Evolutionary conservation across 2,797 vertebrate genomes (phyloP).

Genomic region (Psittacula derbiana): DNA sequence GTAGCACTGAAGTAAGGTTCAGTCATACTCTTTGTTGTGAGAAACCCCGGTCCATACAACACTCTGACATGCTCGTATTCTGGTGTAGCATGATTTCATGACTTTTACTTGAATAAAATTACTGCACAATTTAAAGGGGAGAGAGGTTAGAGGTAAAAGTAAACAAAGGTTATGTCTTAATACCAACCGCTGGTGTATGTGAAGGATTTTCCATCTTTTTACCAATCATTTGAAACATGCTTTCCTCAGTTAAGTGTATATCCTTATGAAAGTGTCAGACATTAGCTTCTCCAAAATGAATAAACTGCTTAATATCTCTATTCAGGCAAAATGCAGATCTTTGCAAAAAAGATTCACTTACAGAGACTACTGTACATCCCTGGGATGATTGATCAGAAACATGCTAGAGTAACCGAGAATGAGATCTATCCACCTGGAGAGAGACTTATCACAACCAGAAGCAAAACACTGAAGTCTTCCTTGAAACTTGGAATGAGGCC

Average conservation of each 20-base stretch:
- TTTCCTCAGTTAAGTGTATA: background rate
- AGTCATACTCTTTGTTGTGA: fast-evolving
- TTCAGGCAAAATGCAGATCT: background rate
- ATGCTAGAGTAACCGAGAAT: background rate
- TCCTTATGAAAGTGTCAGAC: background rate
- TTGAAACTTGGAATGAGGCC: background rate
- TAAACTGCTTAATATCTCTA: background rate
- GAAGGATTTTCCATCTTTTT: background rate
- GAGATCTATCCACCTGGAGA: background rate
- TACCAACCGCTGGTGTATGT: background rate
- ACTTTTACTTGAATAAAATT: background rate
- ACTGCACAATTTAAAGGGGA: background rate
- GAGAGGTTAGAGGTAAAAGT: background rate
- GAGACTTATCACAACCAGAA: background rate
- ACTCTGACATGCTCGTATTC: fast-evolving
- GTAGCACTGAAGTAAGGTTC: no score
- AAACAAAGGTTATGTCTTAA: background rate
- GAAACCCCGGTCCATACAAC: fast-evolving
- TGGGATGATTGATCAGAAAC: background rate
- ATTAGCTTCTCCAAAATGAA: background rate
- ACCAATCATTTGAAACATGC: background rate
- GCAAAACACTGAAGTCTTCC: background rate
- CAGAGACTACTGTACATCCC: background rate
- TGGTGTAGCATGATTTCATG: background rate
- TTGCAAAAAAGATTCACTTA: background rate